Base-by-base conservation (phyloP, 92 coral and sea anemone genomes). In the Parazoanthus swiftii region DNA sequence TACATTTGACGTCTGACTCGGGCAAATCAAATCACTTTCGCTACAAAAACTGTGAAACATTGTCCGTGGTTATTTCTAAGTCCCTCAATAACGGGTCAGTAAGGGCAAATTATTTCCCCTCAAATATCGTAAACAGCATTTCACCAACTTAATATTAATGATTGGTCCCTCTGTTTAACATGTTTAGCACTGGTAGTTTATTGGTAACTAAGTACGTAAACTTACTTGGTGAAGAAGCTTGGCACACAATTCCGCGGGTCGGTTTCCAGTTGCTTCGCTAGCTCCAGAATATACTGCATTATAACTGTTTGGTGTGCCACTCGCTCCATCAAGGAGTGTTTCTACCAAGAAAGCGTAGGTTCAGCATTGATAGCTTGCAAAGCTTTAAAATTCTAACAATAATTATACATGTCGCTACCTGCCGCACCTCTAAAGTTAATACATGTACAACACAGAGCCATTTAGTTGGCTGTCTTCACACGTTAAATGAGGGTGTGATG, bases 271-370 rank as follows among this genome's bases (percentile, higher is more conserved):
- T 95, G 93, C 89, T 92, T 92, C 68, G 98, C 95, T 56, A 97
- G 91, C 88, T 97, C 98, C 68, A 97, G 73, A 13, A 97, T 92
- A 86, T 97, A 97, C 90, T 97, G 99, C 92, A 97, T 91, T 80
- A 97, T 95, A 58, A 97, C 93, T 0, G 95, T 92, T 89, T 97
- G 99, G 89, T 97, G 99, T 5, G 99, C 95, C 48, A 95, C 99
- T 74, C 99, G 91, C 80, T 94, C 93, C 97, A 97, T 93, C 90
- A 97, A 81, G 15, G 95, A 89, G 63, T 95, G 98, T 97, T 97
- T 97, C 99, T 97, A 86, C 36, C 21, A 37, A 37, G 13, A 81
- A 37, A 65, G 35, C 0, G 6, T 46, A 20, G 25, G 7, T 50
- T 51, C 42, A 26, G 16, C 42, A 11, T n/a, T n/a, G 0, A 72